Evolutionary conservation across 2,888 invertebrate genomes (phyloP).

Genomic region (Stomorhina lunata): DNA sequence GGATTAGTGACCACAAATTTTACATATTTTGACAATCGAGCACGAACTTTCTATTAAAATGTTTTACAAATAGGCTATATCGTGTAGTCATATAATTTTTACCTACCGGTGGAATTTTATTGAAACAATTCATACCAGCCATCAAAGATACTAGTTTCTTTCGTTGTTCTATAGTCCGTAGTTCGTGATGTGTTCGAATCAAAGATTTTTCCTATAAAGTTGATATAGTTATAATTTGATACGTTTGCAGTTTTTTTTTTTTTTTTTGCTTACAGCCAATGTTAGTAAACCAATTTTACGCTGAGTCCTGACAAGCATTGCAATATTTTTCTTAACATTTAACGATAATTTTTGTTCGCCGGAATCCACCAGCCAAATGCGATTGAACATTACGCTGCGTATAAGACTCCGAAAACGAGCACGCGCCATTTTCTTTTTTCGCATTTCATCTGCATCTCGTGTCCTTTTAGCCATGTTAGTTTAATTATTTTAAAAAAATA

Average conservation of each 20-base stretch:
- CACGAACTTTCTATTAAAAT: slow-evolving; percentile 82
- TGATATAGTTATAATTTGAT: background rate
- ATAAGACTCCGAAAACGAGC: slow-evolving; percentile 82
- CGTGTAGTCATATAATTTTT: background rate
- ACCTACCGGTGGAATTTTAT: slow-evolving; percentile 82
- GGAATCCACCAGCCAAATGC: slow-evolving; percentile 70
- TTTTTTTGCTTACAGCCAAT: slow-evolving; percentile 78
- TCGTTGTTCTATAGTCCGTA: slow-evolving; percentile 83
- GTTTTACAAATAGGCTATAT: background rate
- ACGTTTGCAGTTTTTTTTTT: background rate
- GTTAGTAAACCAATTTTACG: slow-evolving; percentile 81
- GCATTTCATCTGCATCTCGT: slow-evolving; percentile 58
- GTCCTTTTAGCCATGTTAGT: slow-evolving; percentile 65
- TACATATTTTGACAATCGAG: slow-evolving; percentile 83
- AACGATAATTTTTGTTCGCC: slow-evolving; percentile 68
- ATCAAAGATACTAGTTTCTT: slow-evolving; percentile 82
- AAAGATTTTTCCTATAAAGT: slow-evolving; percentile 83
- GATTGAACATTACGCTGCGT: slow-evolving; percentile 82
- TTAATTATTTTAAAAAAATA: background rate
- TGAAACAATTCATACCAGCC: slow-evolving; percentile 83
- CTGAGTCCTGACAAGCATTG: slow-evolving; percentile 81
- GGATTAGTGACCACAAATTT: slow-evolving; percentile 84
- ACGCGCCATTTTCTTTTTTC: slow-evolving; percentile 80
- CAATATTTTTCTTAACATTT: slow-evolving; percentile 81
- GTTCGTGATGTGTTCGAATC: slow-evolving; percentile 81